Evolutionary conservation across 2,888 invertebrate genomes (phyloP), one percentile per base, ranked within the genome.

Genomic region (Sesia bembeciformis): DNA sequence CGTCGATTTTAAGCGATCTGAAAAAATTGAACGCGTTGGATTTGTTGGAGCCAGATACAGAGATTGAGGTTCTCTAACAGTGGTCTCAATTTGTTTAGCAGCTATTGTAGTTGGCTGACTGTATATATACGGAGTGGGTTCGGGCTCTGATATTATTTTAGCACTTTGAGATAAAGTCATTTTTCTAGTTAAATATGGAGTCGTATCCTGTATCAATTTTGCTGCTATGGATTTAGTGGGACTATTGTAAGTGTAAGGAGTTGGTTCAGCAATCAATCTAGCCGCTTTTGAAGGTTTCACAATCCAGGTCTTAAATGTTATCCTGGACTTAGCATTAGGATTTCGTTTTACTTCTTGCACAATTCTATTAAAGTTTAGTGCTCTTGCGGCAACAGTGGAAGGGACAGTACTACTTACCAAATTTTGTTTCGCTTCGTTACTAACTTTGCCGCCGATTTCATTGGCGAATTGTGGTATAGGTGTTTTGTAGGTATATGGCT

Each of bases 271-370:
- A 39, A 76, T 63, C 54, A 84, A 57, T 62, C 72, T 80, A 7
- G 72, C 78, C 43, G 74, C 65, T 66, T 79, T 86, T 5, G 77
- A 70, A n/a, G 88, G 86, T 68, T 85, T 85, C 3, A 84, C 74
- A 54, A 87, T 78, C 88, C 88, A 89, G 4, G 87, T 86, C 69
- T 88, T 89, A 49, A 85, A 81, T 39, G 81, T 84, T 51, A 88
- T 79, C 60, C 83, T 70, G 5, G 87, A 85, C 63, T 84, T 86
- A 23, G 50, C 39, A 39, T 38, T 39, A 46, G 86, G 81, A 54
- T 69, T 77, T 4, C 76, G 73, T 53, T 81, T 81, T 3, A 79
- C 71, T 58, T 81, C 77, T 62, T 82, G 76, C 49, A 82, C 62
- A 39, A 81, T 62, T 65, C 76, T 77, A 61, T 81, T 83, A 58